Conservation (phyloP, 2,797 vertebrate genomes). For the Trichosurus vulpecula region DNA sequence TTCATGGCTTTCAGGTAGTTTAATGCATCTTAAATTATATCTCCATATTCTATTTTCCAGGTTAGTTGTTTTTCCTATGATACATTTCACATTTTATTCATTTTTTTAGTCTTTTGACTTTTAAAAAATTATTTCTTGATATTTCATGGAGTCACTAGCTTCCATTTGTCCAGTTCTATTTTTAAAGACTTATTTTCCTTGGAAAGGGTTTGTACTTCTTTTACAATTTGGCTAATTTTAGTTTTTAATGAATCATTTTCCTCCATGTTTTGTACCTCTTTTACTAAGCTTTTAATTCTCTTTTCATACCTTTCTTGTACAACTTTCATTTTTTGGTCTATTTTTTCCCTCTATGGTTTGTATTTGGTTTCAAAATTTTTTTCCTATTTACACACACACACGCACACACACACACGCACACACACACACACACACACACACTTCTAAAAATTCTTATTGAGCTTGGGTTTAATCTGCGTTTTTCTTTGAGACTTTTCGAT, state of each 20-base stretch:
- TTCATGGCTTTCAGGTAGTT: not conserved
- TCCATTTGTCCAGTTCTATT: not conserved
- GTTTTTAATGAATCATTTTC: not conserved
- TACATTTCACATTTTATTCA: not conserved
- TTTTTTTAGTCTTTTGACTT: not conserved
- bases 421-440: not conserved
- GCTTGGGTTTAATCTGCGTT: not conserved
- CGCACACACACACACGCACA: not conserved
- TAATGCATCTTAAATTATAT: not conserved
- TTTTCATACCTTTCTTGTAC: not conserved
- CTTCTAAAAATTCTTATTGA: not conserved
- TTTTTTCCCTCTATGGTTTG: not conserved
- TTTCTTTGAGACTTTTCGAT: not conserved
- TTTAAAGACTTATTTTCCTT: not conserved
- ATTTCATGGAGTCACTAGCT: not conserved
- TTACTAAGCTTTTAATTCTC: not conserved
- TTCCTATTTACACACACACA: not conserved
- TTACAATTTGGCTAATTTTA: not conserved
- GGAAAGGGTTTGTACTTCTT: not conserved
- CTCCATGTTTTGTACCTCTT: not conserved
- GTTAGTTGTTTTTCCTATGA: not conserved
- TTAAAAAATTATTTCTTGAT: not conserved
- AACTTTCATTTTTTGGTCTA: not conserved
- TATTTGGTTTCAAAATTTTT: not conserved
- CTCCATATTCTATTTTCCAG: not conserved